Conservation (phyloP, 1,140 invertebrate genomes). For the Drosophila albomicans region DNA sequence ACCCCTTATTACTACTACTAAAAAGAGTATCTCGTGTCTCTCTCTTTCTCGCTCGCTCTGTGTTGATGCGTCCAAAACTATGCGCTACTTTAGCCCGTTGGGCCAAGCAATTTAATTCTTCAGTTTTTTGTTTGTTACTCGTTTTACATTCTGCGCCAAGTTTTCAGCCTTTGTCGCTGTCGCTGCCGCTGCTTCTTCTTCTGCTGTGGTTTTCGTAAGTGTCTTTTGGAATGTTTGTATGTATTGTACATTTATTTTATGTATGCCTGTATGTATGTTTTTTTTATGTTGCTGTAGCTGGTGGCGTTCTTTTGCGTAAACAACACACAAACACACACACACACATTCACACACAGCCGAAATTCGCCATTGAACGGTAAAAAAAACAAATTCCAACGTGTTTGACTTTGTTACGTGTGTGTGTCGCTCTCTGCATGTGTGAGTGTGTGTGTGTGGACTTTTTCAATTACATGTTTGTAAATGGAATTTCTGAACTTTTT, state of each 20-base stretch:
- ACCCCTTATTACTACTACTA: background rate
- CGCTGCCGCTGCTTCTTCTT: conserved; percentile 29
- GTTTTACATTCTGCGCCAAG: conserved; percentile 48
- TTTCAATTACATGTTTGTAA: conserved; percentile 83
- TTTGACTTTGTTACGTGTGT: conserved; percentile 64
- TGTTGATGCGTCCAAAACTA: conserved; percentile 5
- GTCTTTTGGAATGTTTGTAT: conserved; percentile 59
- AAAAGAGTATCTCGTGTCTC: too few species aligned
- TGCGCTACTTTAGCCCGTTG: conserved; percentile 69
- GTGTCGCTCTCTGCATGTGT: conserved; percentile 9
- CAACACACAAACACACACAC: conserved; percentile 43
- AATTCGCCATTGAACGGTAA: conserved; percentile 83
- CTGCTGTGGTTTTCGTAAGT: conserved; percentile 74
- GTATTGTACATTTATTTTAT: conserved; percentile 10
- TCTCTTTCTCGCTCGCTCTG: too few species aligned
- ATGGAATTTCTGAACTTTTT: conserved; percentile 81
- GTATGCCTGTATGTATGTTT: conserved; percentile 24
- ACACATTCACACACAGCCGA: conserved; percentile 19
- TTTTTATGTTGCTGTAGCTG: conserved; percentile 58
- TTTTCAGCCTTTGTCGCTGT: conserved; percentile 45
- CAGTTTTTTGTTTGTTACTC: conserved; percentile 15
- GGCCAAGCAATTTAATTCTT: conserved; percentile 47
- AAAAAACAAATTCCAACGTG: conserved; percentile 77
- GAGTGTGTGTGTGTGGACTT: conserved; percentile 54
- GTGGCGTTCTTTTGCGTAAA: conserved; percentile 73